Evolutionary conservation across 2,888 invertebrate genomes (phyloP), one percentile per base, ranked within the genome.

Genomic region (Parnassius smintheus): DNA sequence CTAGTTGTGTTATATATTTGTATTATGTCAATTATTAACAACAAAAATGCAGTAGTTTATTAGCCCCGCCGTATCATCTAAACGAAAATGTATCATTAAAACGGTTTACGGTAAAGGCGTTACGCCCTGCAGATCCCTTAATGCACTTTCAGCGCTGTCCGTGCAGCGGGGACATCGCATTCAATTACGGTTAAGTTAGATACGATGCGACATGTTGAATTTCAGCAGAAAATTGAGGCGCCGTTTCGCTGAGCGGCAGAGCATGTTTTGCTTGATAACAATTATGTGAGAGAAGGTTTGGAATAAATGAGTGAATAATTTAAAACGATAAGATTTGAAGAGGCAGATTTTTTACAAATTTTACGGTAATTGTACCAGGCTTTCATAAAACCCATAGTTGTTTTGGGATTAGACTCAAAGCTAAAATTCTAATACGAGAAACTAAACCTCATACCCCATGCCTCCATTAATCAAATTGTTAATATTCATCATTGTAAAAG

Each of bases 191-290:
- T 7, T 10, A 18, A 18, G 18, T 18, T 12, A n/a, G 56, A 10
- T 56, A 18, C 56, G 56, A 11, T 44, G 45, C 44, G 56, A 56
- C 56, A 56, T 56, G 46, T 56, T 55, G 55, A 55, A 55, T 44
- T 55, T 55, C 55, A 55, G 55, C 13, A 11, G 52, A 13, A 52
- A 52, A 52, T 52, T 52, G 52, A 35, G 35, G 52, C 52, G 52
- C 52, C 22, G 52, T 25, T 51, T 18, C 52, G 52, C 52, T 52
- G 11, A 52, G 13, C 13, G 12, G 35, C n/a, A 25, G 12, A 35
- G 49, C 49, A 49, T 13, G 49, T 49, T 13, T 49, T 49, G 2
- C 49, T 12, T 8, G 12, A 13, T 49, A 49, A 49, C 49, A 49
- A 49, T 49, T 49, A 49, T n/a, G 9, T 18, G 18, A 49, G 9